phyloP scores from a whole-genome alignment of 2,888 invertebrate species.

The Anagyrus pseudococci region DNA sequence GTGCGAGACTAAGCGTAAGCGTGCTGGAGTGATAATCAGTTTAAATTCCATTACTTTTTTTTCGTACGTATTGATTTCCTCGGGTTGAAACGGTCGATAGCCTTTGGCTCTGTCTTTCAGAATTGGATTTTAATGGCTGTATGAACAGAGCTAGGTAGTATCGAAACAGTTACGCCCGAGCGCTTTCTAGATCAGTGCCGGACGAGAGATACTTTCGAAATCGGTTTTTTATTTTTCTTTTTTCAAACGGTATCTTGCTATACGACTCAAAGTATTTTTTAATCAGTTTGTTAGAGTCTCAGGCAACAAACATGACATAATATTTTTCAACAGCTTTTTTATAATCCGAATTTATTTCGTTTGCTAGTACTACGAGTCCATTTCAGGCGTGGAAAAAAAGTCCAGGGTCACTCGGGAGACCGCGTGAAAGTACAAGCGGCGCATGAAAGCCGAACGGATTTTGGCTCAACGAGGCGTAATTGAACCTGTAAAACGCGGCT shows the following conservation, averaged over 20 bases:
- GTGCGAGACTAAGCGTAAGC: too few species aligned
- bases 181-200: conserved; percentile 8
- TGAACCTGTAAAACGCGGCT: not conserved
- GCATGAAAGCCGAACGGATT: not conserved
- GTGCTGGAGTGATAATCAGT: not conserved
- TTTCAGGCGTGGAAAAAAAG: too few species aligned
- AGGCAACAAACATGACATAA: too few species aligned
- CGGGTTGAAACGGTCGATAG: not conserved
- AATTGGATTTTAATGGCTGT: not conserved
- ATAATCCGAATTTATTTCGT: too few species aligned
- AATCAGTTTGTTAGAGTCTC: not conserved
- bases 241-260: not conserved
- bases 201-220: not conserved
- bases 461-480: conserved; percentile 7
- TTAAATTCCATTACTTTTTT: not conserved
- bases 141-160: not conserved
- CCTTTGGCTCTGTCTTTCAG: not conserved
- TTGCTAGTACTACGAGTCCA: too few species aligned
- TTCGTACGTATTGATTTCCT: not conserved
- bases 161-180: conserved; percentile 8
- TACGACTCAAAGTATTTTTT: not conserved
- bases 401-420: too few species aligned
- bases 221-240: not conserved
- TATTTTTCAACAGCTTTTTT: too few species aligned
- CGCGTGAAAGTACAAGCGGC: not conserved